These are phyloP conservation scores for Suricata suricatta DNA, from an alignment of 2,113 vertebrate genomes.

Conservation along the genomic window DNA sequence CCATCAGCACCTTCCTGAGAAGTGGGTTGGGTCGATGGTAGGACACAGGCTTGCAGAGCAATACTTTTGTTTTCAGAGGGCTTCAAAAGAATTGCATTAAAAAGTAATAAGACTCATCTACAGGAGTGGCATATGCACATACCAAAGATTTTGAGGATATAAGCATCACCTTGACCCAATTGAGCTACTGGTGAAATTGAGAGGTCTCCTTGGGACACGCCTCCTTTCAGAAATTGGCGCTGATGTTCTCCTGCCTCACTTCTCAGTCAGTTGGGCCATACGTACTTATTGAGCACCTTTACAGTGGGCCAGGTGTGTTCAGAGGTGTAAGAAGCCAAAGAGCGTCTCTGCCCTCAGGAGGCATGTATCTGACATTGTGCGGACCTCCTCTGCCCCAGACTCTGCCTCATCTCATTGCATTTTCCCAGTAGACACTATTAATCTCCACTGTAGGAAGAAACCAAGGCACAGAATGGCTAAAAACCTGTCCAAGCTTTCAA, in stretches of 20 bases:
- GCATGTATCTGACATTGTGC: background rate
- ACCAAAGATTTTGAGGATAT: background rate
- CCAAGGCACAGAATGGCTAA: background rate
- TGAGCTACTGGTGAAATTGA: background rate
- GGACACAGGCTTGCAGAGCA: background rate
- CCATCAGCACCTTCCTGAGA: background rate
- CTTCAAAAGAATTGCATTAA: background rate
- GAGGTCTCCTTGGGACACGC: accelerated
- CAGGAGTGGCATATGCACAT: background rate
- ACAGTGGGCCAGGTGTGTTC: background rate
- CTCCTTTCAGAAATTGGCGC: background rate
- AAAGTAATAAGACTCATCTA: background rate
- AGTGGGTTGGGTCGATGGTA: background rate
- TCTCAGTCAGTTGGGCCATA: background rate
- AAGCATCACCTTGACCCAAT: background rate
- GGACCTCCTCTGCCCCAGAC: background rate
- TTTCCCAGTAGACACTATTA: background rate
- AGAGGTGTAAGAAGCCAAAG: background rate
- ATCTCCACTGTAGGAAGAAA: background rate
- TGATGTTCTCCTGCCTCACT: background rate
- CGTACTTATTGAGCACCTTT: background rate
- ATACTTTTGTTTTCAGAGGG: background rate
- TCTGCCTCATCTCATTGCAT: background rate
- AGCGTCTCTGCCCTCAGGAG: background rate
- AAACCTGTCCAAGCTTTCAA: background rate